Conservation (phyloP, 2,797 vertebrate species). For the Enteromius unitaeniatus region DNA sequence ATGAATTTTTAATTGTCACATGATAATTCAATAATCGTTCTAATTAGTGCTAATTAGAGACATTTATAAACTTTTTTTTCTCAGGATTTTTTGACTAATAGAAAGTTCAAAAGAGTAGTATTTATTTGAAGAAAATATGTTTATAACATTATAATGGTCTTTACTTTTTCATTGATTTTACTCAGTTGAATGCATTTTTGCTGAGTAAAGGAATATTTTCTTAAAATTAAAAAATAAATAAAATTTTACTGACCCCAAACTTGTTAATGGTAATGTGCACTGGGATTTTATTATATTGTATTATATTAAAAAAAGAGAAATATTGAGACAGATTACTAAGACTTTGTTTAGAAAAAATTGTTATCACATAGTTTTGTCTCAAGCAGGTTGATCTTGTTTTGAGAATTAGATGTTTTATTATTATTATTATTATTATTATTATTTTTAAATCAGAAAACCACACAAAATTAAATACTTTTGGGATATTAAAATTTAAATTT, state of each 20-base stretch:
- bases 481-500: not conserved
- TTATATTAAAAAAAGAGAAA: not conserved
- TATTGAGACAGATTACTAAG: not conserved
- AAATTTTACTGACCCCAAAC: no score
- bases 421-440: not conserved
- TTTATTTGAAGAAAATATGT: no score
- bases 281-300: not conserved
- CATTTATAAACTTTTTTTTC: not conserved
- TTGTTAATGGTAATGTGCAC: no score
- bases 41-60: not conserved
- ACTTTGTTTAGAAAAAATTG: not conserved
- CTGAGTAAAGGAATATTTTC: no score
- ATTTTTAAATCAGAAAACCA: not conserved
- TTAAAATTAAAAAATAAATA: no score
- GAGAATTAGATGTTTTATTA: not conserved
- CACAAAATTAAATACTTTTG: not conserved
- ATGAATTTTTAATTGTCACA: not conserved
- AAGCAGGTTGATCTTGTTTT: not conserved
- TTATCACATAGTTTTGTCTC: not conserved
- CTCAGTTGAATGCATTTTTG: no score
- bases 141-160: no score
- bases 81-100: not conserved
- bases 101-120: no score
- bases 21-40: not conserved
- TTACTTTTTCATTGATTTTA: no score